A percentile compares a stretch with the other conserved stretches of the same genome.
phyloP scores from a whole-genome alignment of 2,888 invertebrate genomes.

The Chrysodeixis includens region DNA sequence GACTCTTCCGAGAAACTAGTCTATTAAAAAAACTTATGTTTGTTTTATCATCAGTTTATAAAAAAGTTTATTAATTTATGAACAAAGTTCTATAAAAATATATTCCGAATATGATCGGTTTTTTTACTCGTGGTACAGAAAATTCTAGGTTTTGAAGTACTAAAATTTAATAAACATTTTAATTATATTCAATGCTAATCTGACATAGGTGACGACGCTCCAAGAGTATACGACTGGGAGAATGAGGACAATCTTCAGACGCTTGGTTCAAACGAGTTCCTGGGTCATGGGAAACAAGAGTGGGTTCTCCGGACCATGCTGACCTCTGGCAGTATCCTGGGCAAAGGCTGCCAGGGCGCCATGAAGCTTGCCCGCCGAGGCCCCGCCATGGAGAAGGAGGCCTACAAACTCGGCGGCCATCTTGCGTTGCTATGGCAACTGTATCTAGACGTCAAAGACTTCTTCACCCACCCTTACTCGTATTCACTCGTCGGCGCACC shows the following conservation, averaged over 20 bases:
- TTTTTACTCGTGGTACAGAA: no score
- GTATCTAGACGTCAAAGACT: constrained; percentile 82
- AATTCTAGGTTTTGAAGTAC: no score
- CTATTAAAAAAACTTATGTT: no score
- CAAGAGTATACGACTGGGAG: constrained; percentile 77
- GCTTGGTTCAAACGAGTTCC: constrained; percentile 79
- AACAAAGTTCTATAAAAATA: no score
- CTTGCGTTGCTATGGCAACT: constrained; percentile 84
- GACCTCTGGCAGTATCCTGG: constrained; percentile 80
- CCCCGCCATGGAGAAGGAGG: constrained; percentile 73
- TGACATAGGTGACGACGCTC: constrained; percentile 67
- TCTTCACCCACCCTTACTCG: constrained; percentile 80
- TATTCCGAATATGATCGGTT: no score
- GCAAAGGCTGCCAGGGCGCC: constrained; percentile 83
- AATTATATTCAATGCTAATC: no score
- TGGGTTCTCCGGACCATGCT: constrained; percentile 82
- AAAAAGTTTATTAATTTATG: no score
- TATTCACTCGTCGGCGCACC: constrained; percentile 83
- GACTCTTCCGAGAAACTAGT: background rate
- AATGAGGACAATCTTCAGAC: constrained; percentile 77
- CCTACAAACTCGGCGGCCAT: constrained; percentile 81
- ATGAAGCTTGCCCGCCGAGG: constrained; percentile 78
- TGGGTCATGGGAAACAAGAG: constrained; percentile 82
- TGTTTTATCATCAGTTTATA: no score
- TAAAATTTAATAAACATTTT: no score